Percentiles rank a stretch among this genome's conserved stretches.
These are phyloP conservation scores for Mastigias papua DNA, from an alignment of 30 jellyfish, hydroid and myxozoan species.

Conservation along the genomic window DNA sequence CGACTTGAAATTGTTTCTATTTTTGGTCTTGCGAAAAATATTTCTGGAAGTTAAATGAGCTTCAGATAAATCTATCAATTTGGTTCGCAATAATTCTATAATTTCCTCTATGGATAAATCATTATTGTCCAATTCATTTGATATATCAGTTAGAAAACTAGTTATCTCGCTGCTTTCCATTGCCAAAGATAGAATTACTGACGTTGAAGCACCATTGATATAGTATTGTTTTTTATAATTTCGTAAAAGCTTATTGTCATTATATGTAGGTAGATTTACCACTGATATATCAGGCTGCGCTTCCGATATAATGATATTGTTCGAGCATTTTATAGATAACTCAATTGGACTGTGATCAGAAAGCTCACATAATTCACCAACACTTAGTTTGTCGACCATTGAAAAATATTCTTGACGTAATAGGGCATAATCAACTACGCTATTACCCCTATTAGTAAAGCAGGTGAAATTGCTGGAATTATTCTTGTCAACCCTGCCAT, in stretches of 20 bases:
- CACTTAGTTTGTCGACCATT: no score
- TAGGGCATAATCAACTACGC: no score
- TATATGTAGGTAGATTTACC: neutral
- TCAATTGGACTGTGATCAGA: slow-evolving; percentile 33
- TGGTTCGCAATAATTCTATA: slow-evolving; percentile 19
- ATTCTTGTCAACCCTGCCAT: slow-evolving; percentile 26
- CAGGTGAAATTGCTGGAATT: slow-evolving; percentile 26
- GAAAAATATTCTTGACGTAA: no score
- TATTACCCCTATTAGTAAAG: slow-evolving; percentile 24
- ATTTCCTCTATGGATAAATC: slow-evolving; percentile 2
- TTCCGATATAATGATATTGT: neutral
- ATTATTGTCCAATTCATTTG: slow-evolving; percentile 11
- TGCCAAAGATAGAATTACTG: slow-evolving; percentile 9
- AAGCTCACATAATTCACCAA: no score
- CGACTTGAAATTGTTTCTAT: slow-evolving; percentile 4
- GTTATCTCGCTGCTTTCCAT: slow-evolving; percentile 7
- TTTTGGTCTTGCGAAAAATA: neutral
- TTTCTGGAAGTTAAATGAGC: slow-evolving; percentile 2
- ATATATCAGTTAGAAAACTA: slow-evolving; percentile 2
- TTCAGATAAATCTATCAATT: slow-evolving; percentile 8
- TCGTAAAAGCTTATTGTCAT: neutral
- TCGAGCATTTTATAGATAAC: slow-evolving; percentile 7
- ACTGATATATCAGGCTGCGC: slow-evolving; percentile 16
- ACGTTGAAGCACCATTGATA: neutral
- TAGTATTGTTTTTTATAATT: slow-evolving; percentile 15